Conservation (phyloP, 1,140 invertebrate species). For the Frieseomelitta varia region DNA sequence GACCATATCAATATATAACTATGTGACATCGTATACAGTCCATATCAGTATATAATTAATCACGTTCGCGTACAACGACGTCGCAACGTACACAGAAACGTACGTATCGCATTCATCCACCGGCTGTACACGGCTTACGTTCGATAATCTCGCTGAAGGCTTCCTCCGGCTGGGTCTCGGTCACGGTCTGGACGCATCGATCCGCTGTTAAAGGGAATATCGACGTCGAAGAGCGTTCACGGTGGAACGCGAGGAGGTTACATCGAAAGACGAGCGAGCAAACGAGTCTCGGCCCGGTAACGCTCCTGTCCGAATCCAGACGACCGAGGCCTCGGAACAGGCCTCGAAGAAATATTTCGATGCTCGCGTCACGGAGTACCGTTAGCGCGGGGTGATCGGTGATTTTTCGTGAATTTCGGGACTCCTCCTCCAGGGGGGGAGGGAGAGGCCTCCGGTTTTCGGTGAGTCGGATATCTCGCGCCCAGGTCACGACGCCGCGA, state of each 20-base stretch:
- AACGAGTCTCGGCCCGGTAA: slow-evolving; percentile 12
- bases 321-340: background rate
- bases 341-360: slow-evolving; percentile 68
- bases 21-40: no score
- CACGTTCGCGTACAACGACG: background rate
- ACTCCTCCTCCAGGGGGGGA: background rate
- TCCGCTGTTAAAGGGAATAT: slow-evolving; percentile 17
- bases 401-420: slow-evolving; percentile 65
- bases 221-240: background rate
- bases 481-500: slow-evolving; percentile 55
- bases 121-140: background rate
- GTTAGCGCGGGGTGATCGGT: slow-evolving; percentile 60
- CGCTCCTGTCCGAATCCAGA: slow-evolving; percentile 8
- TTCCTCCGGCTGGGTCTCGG: background rate
- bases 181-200: background rate
- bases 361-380: slow-evolving; percentile 68
- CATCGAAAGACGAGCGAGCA: background rate
- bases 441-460: background rate
- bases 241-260: no score
- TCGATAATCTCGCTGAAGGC: background rate
- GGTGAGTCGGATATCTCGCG: slow-evolving; percentile 56
- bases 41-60: no score
- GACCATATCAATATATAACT: no score
- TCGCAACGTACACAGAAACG: background rate
- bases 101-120: background rate